Conservation (phyloP, 1,140 invertebrate genomes). For the Akabosia matsudoensis region DNA sequence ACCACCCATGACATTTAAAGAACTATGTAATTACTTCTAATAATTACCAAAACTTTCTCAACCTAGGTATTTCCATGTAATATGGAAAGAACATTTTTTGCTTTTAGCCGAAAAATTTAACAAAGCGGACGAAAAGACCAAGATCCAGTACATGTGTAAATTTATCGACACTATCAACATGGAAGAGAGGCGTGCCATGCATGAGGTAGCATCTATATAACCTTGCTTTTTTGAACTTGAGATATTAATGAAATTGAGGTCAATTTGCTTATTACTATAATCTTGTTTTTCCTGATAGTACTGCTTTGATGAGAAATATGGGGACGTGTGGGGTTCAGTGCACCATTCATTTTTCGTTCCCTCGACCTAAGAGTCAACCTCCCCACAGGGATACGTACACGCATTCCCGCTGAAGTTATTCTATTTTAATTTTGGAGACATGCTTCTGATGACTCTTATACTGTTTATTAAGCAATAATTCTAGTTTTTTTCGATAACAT, state of each 20-base stretch:
- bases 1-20: neutral
- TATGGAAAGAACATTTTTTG: neutral
- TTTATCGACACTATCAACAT: neutral
- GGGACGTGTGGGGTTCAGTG: neutral
- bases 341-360: slow-evolving; percentile 10
- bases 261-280: neutral
- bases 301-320: slow-evolving; percentile 12
- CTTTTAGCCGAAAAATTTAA: neutral
- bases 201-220: slow-evolving; percentile 2
- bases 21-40: neutral
- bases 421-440: no score
- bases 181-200: neutral
- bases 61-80: no score
- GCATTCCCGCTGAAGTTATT: no score
- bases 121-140: neutral
- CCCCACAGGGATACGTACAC: no score
- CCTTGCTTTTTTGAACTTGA: neutral
- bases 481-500: no score
- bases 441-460: no score
- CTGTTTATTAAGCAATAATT: no score
- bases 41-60: neutral
- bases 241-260: neutral
- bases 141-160: slow-evolving; percentile 6
- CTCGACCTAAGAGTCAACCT: neutral
- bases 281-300: neutral